These are phyloP conservation scores for Drosophila setifemur DNA, from an alignment of 1,140 invertebrate genomes.

Conservation along the genomic window DNA sequence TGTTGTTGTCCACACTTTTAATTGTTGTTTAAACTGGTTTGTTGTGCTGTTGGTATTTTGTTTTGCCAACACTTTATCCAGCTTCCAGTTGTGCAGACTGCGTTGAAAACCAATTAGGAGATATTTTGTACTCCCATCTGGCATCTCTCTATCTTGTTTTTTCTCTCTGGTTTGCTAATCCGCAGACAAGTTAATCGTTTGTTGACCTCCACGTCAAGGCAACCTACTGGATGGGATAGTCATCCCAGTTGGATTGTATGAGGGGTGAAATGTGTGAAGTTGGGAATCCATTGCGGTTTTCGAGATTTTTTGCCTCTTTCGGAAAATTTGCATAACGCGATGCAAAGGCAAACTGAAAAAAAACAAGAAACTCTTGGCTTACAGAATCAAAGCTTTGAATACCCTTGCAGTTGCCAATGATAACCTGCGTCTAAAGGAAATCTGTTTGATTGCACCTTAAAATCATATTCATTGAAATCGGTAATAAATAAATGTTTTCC, in stretches of 20 bases:
- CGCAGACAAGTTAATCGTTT: conserved; percentile 79
- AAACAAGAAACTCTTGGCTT: background rate
- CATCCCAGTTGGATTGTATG: no score
- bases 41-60: background rate
- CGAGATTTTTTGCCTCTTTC: conserved; percentile 28
- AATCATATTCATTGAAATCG: no score
- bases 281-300: conserved; percentile 26
- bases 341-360: conserved; percentile 39
- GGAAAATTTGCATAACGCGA: conserved; percentile 71
- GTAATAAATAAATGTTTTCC: no score
- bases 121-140: conserved; percentile 38
- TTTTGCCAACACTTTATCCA: conserved; percentile 28
- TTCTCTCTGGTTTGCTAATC: conserved; percentile 43
- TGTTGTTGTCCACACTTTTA: conserved; percentile 33
- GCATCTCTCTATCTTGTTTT: conserved; percentile 15
- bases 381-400: no score
- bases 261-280: background rate
- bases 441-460: no score
- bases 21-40: conserved; percentile 47
- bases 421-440: no score
- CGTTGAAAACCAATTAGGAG: conserved; percentile 49
- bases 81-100: conserved; percentile 26
- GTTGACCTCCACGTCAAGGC: conserved; percentile 60
- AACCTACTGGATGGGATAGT: no score
- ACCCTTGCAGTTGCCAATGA: no score